These are phyloP conservation scores for Micromesistius poutassou DNA, from an alignment of 2,797 vertebrate species.

Conservation along the genomic window DNA sequence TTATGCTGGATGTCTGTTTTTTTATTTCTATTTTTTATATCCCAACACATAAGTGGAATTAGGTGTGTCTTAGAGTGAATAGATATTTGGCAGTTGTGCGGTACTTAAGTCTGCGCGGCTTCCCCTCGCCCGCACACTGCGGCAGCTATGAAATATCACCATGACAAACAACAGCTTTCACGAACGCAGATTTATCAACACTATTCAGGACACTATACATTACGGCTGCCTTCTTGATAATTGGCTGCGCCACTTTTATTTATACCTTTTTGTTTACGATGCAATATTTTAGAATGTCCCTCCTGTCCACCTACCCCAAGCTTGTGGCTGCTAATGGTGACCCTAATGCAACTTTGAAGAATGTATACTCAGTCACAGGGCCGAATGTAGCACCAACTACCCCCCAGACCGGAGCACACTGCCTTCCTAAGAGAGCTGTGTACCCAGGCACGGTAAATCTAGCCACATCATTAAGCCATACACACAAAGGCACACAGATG, in stretches of 20 bases:
- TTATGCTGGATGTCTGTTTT: constrained; percentile 4
- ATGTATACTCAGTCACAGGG: constrained; percentile 33
- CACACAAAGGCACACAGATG: constrained; percentile 12
- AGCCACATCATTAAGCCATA: constrained; percentile 20
- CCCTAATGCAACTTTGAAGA: constrained; percentile 45
- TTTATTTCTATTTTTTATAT: background rate
- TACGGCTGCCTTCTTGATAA: constrained; percentile 32
- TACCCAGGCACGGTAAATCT: constrained; percentile 26
- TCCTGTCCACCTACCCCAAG: constrained; percentile 35
- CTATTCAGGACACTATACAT: constrained; percentile 26
- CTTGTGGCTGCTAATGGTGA: constrained; percentile 36
- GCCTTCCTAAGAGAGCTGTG: constrained; percentile 26
- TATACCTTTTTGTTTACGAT: constrained; percentile 38
- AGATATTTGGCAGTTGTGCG: constrained; percentile 21
- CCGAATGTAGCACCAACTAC: constrained; percentile 31
- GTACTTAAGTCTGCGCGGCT: constrained; percentile 11
- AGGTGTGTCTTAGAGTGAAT: constrained; percentile 12
- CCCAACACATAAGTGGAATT: constrained; percentile 5
- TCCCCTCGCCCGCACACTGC: background rate
- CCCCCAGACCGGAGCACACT: constrained; percentile 26
- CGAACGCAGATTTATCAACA: constrained; percentile 20
- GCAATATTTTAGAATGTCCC: constrained; percentile 39
- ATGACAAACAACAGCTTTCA: background rate
- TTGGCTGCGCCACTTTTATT: constrained; percentile 31
- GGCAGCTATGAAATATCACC: constrained; percentile 21